These are phyloP conservation scores for Riparia riparia DNA, from an alignment of 2,113 vertebrate genomes.

Conservation along the genomic window DNA sequence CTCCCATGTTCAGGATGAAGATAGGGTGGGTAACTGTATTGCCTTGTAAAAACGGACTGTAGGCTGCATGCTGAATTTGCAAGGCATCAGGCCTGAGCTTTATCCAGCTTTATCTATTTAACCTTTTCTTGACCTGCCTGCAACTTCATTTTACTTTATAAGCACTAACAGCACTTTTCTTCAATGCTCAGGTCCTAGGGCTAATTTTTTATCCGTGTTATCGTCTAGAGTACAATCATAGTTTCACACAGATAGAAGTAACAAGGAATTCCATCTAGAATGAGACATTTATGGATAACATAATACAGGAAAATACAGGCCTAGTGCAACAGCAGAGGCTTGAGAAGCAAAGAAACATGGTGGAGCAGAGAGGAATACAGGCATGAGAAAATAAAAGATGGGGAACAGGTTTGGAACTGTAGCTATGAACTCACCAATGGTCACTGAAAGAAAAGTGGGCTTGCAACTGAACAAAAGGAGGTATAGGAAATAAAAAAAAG, in stretches of 20 bases:
- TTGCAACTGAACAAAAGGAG: neutral
- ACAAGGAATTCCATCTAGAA: neutral
- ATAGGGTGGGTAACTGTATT: neutral
- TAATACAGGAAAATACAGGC: neutral
- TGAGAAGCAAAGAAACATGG: neutral
- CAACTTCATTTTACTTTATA: neutral
- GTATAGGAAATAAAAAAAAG: neutral
- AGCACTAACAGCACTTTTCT: neutral
- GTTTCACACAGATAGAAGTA: neutral
- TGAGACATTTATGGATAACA: neutral
- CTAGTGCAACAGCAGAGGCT: neutral
- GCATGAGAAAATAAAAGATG: neutral
- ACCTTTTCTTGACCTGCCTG: neutral
- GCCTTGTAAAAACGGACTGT: neutral
- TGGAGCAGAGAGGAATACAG: neutral
- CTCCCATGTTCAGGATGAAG: neutral
- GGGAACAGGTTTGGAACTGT: neutral
- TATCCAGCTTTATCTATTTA: neutral
- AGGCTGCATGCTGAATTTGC: neutral
- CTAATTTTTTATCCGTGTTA: neutral
- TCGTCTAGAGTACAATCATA: neutral
- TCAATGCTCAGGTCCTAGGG: neutral
- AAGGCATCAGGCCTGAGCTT: neutral
- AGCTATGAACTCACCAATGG: neutral
- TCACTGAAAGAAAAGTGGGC: neutral